A percentile compares a stretch with the other conserved stretches of the same genome.
Evolutionary conservation across 2,113 vertebrate genomes (phyloP).

Genomic region (Variabilichromis moorii): DNA sequence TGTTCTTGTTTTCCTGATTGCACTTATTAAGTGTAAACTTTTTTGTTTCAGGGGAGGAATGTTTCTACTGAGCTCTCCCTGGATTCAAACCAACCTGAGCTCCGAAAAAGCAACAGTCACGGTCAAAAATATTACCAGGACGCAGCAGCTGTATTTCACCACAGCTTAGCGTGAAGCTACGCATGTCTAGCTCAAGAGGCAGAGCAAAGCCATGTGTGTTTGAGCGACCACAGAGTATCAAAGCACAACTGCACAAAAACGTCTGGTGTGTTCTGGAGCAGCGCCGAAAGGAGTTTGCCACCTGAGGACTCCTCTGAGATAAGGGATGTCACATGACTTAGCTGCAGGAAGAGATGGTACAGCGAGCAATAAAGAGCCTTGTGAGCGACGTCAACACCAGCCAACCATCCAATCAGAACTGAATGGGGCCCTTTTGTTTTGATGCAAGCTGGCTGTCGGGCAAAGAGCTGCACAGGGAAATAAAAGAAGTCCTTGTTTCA

Average conservation of each 20-base stretch:
- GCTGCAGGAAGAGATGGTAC: constrained; percentile 24
- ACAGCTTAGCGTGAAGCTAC: neutral
- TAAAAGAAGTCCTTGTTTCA: constrained; percentile 51
- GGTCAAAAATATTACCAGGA: neutral
- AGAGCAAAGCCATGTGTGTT: neutral
- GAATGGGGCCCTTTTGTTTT: constrained; percentile 44
- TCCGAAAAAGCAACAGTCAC: neutral
- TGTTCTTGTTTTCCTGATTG: neutral
- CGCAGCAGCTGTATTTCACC: neutral
- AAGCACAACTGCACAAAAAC: constrained; percentile 38
- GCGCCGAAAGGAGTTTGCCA: neutral
- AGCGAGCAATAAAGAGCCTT: constrained; percentile 26
- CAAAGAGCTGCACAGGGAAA: constrained; percentile 37
- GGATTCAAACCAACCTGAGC: constrained; percentile 3
- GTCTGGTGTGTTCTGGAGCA: neutral
- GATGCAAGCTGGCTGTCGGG: constrained; percentile 19
- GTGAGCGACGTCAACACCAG: constrained; percentile 26
- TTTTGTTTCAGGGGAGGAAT: neutral
- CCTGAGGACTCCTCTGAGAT: neutral
- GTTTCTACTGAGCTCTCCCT: neutral
- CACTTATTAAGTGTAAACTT: neutral
- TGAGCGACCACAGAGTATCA: neutral
- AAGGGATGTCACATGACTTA: neutral
- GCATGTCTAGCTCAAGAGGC: neutral
- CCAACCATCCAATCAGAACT: constrained; percentile 20